phyloP scores from a whole-genome alignment of 1,140 invertebrate genomes.

The Arctopsyche grandis region DNA sequence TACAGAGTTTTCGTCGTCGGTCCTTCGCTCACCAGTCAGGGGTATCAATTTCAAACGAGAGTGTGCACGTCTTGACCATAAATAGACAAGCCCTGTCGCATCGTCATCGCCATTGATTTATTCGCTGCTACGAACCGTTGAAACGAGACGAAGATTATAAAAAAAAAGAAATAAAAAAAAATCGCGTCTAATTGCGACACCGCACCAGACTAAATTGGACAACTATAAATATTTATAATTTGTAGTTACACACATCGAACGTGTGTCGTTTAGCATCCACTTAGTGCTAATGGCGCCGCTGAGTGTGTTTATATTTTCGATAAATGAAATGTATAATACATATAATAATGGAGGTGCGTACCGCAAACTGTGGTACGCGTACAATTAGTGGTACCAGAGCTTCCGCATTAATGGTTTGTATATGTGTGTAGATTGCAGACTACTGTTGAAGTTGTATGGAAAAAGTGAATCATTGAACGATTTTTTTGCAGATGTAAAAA shows the following conservation, averaged over 20 bases:
- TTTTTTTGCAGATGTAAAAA: too few species aligned
- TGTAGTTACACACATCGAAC: slow-evolving; percentile 21
- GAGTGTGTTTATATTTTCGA: not conserved
- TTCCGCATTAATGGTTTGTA: too few species aligned
- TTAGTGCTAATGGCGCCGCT: not conserved
- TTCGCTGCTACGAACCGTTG: not conserved
- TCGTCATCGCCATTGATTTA: slow-evolving; percentile 14
- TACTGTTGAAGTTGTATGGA: too few species aligned
- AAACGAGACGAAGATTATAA: too few species aligned
- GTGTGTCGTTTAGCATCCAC: slow-evolving; percentile 21
- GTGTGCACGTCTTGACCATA: not conserved
- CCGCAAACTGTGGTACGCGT: too few species aligned
- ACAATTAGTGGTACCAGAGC: too few species aligned
- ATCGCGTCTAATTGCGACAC: slow-evolving; percentile 13
- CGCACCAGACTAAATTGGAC: slow-evolving; percentile 5
- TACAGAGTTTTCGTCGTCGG: too few species aligned
- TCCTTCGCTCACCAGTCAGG: too few species aligned
- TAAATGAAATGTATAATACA: not conserved
- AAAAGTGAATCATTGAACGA: too few species aligned
- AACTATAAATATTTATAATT: slow-evolving; percentile 31
- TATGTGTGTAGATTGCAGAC: too few species aligned
- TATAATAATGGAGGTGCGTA: too few species aligned
- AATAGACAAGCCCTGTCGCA: slow-evolving; percentile 1
- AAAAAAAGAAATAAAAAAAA: slow-evolving; percentile 4
- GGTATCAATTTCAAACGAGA: not conserved